phyloP scores from a whole-genome alignment of 2,888 invertebrate species.

The Netelia inedita region DNA sequence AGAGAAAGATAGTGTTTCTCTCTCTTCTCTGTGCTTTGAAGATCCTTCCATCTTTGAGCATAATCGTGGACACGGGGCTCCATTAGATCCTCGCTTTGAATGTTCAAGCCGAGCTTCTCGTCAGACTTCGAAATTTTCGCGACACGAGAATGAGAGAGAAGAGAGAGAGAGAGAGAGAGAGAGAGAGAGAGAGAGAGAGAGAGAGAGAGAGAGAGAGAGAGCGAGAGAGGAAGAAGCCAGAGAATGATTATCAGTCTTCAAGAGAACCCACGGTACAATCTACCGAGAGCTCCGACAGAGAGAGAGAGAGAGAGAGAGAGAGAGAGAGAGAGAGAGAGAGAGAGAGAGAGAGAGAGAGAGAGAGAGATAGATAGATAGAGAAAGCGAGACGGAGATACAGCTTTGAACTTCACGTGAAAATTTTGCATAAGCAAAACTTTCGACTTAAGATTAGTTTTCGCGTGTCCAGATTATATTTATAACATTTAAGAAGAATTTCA shows the following conservation, averaged over 20 bases:
- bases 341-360: no score
- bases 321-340: no score
- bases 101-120: constrained; percentile 72
- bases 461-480: neutral
- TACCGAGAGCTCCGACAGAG: constrained; percentile 29
- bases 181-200: constrained; percentile 1
- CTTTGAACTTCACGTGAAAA: constrained; percentile 32
- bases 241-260: constrained; percentile 56
- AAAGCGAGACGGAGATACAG: neutral
- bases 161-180: constrained; percentile 14
- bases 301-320: neutral
- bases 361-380: no score
- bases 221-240: constrained; percentile 39
- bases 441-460: constrained; percentile 32
- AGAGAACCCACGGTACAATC: constrained; percentile 13
- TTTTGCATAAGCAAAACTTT: constrained; percentile 20
- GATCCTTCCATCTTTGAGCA: constrained; percentile 75
- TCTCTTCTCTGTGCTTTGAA: constrained; percentile 73
- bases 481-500: neutral
- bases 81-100: constrained; percentile 69
- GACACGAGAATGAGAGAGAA: constrained; percentile 47
- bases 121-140: constrained; percentile 71
- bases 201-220: constrained; percentile 21
- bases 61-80: constrained; percentile 73
- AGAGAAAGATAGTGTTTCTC: neutral